Base-by-base conservation (phyloP, 2,888 invertebrate species). In the Atethmia centrago region DNA sequence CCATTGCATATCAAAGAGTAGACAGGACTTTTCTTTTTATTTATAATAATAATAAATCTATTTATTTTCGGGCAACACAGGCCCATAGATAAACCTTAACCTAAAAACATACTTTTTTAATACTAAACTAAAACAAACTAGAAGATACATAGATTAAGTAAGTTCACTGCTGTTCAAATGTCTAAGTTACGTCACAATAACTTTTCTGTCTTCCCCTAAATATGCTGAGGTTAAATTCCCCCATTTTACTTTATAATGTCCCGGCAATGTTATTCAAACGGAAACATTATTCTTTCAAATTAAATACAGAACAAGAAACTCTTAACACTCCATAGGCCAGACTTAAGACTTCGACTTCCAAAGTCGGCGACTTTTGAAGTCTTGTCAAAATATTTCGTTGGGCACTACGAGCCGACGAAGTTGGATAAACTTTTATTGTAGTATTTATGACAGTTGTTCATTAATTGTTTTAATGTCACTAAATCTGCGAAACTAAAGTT, bases 381-480 rank as follows among this genome's bases (percentile, higher is more conserved):
- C 77, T 56, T 80, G 72, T 80, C 76, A 69, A 72, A 83, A 85
- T 77, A 77, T 73, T 86, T 74, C 65, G 74, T 36, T 69, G 73
- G 64, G 47, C 72, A 70, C 71, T 65, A 53, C 31, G 55, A 69
- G 47, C 31, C 71, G 68, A 65, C 75, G 45, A 74, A 85, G 73
- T 85, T 86, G 21, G 40, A 12, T 28, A 67, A 74, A 77, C 28
- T 84, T 86, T 83, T 83, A 86, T 78, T 55, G 74, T 74, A 58
- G 62, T 79, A 85, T 86, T 86, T 86, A 85, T 85, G 76, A 59
- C 68, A 74, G n/a, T n/a, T n/a, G 75, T 85, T 83, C 83, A 77
- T 71, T 77, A 67, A 74, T 56, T 74, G 73, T 83, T 85, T 84
- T 80, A 86, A 85, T 84, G 80, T 79, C 64, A 66, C 71, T 72